Conservation (phyloP, 2,113 vertebrate genomes). For the cattle (Bos taurus) region DNA sequence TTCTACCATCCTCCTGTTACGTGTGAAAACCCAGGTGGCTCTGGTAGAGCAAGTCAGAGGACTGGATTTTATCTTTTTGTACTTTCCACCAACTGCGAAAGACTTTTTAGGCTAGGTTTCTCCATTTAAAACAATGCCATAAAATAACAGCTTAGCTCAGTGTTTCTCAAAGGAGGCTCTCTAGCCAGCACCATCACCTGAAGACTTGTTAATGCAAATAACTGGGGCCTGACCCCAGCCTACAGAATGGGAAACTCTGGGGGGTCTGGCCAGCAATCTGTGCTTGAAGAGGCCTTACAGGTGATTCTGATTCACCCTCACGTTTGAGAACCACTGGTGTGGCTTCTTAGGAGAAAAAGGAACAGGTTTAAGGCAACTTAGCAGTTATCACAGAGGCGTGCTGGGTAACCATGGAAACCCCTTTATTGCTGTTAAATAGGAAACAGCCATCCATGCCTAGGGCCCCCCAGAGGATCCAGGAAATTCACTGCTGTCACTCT, state of each 20-base stretch:
- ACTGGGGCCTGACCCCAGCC: neutral
- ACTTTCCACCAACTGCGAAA: neutral
- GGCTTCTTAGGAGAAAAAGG: neutral
- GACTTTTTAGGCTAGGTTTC: neutral
- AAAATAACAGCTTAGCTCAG: neutral
- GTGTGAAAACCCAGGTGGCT: neutral
- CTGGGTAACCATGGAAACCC: slow-evolving; percentile 25
- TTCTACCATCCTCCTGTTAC: neutral
- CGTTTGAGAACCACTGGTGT: neutral
- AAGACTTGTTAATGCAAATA: neutral
- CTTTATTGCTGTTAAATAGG: slow-evolving; percentile 27
- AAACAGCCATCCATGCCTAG: neutral
- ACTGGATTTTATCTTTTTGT: neutral
- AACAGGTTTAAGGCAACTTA: neutral
- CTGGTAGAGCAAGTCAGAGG: neutral
- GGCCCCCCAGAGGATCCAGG: slow-evolving; percentile 23
- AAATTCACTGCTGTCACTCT: neutral
- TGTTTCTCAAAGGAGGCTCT: neutral
- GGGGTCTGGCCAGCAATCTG: too few relatives aligned
- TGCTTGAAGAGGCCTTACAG: neutral
- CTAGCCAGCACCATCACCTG: neutral
- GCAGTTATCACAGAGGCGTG: neutral
- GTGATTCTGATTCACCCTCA: neutral
- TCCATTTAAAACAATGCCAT: neutral
- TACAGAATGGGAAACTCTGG: neutral